Conservation (phyloP, 1,140 invertebrate species). For the Reticulitermes speratus region DNA sequence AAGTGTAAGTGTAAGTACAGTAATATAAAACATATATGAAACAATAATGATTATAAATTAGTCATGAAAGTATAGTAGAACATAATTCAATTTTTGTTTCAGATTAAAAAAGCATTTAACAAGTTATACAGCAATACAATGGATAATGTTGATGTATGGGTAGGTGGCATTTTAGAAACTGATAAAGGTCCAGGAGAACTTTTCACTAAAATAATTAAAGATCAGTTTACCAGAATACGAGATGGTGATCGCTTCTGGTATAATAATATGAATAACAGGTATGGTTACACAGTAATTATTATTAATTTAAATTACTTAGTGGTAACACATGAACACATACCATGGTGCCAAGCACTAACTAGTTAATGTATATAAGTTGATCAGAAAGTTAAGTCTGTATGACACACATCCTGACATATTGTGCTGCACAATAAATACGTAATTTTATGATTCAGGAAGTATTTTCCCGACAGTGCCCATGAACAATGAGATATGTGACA, state of each 20-base stretch:
- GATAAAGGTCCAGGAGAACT: slow-evolving; percentile 58
- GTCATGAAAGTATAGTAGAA: neutral
- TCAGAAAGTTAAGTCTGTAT: too few species aligned
- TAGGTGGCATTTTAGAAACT: slow-evolving; percentile 69
- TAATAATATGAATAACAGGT: slow-evolving; percentile 35
- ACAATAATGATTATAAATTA: neutral
- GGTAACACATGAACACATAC: too few species aligned
- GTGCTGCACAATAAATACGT: too few species aligned
- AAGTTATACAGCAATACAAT: slow-evolving; percentile 52
- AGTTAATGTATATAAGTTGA: too few species aligned
- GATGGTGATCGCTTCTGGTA: slow-evolving; percentile 62
- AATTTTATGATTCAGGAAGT: too few species aligned
- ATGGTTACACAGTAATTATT: neutral
- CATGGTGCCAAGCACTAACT: too few species aligned
- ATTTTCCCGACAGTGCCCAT: too few species aligned
- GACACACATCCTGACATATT: too few species aligned
- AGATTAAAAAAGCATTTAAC: slow-evolving; percentile 48
- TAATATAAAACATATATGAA: too few species aligned
- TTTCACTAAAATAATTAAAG: slow-evolving; percentile 55
- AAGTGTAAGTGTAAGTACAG: too few species aligned
- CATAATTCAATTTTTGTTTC: slow-evolving; percentile 13
- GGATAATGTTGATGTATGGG: slow-evolving; percentile 62
- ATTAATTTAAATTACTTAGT: neutral
- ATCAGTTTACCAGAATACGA: slow-evolving; percentile 57
- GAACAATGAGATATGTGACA: too few species aligned